These are phyloP conservation scores for Zaprionus gabonicus DNA, from an alignment of 1,140 invertebrate species.

Conservation along the genomic window DNA sequence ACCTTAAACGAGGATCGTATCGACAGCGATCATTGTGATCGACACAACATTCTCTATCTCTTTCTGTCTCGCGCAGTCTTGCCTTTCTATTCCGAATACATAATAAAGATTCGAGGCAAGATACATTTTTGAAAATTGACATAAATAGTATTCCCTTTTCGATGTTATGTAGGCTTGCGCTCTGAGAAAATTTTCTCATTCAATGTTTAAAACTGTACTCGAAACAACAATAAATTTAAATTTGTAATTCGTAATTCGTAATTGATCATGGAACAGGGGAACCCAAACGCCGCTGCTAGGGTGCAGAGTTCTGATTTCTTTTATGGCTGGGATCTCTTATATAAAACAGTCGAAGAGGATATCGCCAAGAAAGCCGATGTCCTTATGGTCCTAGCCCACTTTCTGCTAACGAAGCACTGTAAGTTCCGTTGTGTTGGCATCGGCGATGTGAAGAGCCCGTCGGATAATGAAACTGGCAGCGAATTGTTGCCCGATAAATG, in stretches of 20 bases:
- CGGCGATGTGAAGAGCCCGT: slow-evolving; percentile 87
- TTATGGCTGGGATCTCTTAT: slow-evolving; percentile 90
- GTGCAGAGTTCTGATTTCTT: slow-evolving; percentile 57
- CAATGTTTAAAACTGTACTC: neutral
- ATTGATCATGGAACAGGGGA: neutral
- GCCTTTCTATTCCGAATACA: neutral
- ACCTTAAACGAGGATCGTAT: neutral
- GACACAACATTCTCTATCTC: neutral
- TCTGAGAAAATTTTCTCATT: neutral
- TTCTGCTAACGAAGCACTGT: slow-evolving; percentile 88
- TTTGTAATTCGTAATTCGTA: neutral
- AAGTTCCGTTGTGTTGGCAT: slow-evolving; percentile 88
- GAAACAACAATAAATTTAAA: neutral
- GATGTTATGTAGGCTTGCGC: neutral
- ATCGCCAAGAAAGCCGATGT: slow-evolving; percentile 89
- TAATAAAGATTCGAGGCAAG: neutral
- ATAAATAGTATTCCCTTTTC: neutral
- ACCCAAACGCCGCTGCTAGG: neutral
- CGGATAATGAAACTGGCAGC: slow-evolving; percentile 86
- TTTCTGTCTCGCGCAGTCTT: neutral
- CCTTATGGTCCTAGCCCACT: slow-evolving; percentile 88
- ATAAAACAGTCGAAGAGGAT: slow-evolving; percentile 86
- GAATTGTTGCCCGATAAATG: slow-evolving; percentile 89
- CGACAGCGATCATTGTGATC: neutral
- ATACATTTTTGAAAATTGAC: too few species aligned